These are phyloP conservation scores for Spea bombifrons DNA, from an alignment of 2,113 vertebrate genomes.

Conservation along the genomic window DNA sequence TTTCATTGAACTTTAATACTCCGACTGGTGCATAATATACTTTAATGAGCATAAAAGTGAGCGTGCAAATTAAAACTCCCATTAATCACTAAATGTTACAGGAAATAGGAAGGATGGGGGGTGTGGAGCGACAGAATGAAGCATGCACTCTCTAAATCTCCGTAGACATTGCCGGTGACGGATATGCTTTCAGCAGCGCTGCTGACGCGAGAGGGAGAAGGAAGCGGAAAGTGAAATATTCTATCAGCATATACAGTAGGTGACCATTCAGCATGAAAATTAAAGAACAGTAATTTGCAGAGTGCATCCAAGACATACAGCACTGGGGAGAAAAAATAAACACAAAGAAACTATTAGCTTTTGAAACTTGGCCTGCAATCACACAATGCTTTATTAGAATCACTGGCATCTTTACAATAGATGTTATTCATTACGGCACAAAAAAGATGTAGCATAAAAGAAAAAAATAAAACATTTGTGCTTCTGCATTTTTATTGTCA, in stretches of 20 bases:
- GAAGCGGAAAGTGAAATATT: constrained; percentile 51
- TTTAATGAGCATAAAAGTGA: constrained; percentile 79
- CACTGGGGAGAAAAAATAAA: constrained; percentile 14
- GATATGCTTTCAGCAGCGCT: constrained; percentile 51
- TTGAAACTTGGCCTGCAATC: neutral
- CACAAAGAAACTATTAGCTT: neutral
- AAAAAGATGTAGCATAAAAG: neutral
- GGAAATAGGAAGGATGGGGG: constrained; percentile 49
- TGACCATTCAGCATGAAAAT: constrained; percentile 53
- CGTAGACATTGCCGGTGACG: constrained; percentile 49
- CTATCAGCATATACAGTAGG: constrained; percentile 48
- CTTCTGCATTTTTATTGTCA: neutral
- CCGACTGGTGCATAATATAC: constrained; percentile 77
- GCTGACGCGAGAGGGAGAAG: constrained; percentile 31
- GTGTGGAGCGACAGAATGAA: constrained; percentile 34
- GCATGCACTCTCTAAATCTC: constrained; percentile 50
- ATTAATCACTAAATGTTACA: constrained; percentile 79
- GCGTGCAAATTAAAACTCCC: constrained; percentile 78
- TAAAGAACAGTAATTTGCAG: constrained; percentile 48
- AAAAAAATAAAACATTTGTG: neutral
- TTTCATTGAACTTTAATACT: constrained; percentile 83
- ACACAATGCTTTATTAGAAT: constrained; percentile 3
- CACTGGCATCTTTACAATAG: neutral
- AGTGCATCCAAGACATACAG: constrained; percentile 43
- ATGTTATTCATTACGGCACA: neutral